Base-by-base conservation (phyloP, 2,113 vertebrate genomes). In the Spea bombifrons region DNA sequence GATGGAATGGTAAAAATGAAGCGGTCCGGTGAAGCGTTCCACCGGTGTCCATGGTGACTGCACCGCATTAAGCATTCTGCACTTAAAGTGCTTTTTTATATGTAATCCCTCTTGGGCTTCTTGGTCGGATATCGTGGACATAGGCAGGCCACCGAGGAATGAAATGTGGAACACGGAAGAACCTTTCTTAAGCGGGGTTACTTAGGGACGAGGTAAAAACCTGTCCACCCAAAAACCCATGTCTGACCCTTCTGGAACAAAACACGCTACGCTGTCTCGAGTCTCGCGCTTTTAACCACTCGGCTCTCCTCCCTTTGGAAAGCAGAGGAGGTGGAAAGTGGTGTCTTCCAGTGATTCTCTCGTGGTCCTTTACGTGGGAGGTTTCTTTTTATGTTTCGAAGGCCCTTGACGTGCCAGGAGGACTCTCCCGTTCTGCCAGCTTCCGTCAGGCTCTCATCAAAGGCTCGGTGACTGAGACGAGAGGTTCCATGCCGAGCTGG, bases 401-500 rank as follows among this genome's bases (percentile, higher is more conserved):
- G 3, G 45, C 44, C 53, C 53, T 16, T 6, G 47, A 61, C 55
- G 43, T 63, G 75, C 75, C 75, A 77, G 46, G 53, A 49, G 75
- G 6, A 9, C 63, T 8, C 30, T 9, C 55, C 15, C 7, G 5
- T 10, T 7, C 67, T 73, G 77, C 77, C 77, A 73, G 70, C n/a
- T 73, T 79, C 77, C 70, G 49, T 66, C 63, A 13, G 65, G 5
- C 77, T 46, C 7, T 48, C 70, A 73, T 79, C 77, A 79, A 73
- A 79, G 63, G 48, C 77, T 66, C 61, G 7, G 45, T 73, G 77
- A 73, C 77, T 79, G 73, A 79, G 77, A 73, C 1, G 6, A 66
- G 61, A 78, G 77, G 49, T 73, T 73, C 43, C 77, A 67, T 47
- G 7, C 50, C 8, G 77, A 71, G 70, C 43, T 66, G 44, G 3